Percentiles rank a stretch among this genome's conserved stretches.
Evolutionary conservation across 2,113 vertebrate species (phyloP).

Genomic region (Crotophaga sulcirostris): DNA sequence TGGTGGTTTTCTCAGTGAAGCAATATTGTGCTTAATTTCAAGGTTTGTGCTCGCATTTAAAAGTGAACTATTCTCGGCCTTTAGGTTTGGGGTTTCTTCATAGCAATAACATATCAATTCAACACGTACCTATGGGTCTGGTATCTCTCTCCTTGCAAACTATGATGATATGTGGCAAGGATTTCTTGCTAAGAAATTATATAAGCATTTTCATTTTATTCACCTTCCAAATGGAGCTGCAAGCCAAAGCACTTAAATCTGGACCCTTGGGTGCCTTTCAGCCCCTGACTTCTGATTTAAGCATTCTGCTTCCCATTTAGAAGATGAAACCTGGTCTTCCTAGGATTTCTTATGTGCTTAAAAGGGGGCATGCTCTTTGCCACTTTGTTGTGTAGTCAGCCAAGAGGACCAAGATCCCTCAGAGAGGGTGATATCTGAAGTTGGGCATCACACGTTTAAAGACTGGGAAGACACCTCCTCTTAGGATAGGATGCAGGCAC

Average conservation of each 20-base stretch:
- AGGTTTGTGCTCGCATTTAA: neutral
- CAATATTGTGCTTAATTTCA: conserved; percentile 7
- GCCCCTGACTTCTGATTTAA: neutral
- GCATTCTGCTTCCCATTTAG: neutral
- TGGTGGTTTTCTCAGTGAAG: neutral
- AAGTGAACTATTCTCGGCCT: neutral
- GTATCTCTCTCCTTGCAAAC: neutral
- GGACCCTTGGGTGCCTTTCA: neutral
- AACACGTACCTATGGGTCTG: neutral
- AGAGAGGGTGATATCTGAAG: neutral
- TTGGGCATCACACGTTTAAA: neutral
- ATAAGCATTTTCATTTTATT: neutral
- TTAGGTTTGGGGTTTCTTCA: neutral
- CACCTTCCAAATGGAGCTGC: neutral
- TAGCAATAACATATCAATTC: neutral
- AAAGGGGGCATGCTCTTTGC: neutral
- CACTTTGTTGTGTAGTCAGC: neutral
- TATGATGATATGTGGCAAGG: neutral
- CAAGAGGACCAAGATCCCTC: neutral
- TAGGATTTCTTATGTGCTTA: neutral
- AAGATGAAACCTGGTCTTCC: neutral
- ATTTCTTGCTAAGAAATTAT: neutral
- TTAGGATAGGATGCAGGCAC: neutral
- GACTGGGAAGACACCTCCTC: neutral
- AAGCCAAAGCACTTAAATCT: neutral